Evolutionary conservation across 2,797 vertebrate genomes (phyloP).

Genomic region (Rhinella marina): DNA sequence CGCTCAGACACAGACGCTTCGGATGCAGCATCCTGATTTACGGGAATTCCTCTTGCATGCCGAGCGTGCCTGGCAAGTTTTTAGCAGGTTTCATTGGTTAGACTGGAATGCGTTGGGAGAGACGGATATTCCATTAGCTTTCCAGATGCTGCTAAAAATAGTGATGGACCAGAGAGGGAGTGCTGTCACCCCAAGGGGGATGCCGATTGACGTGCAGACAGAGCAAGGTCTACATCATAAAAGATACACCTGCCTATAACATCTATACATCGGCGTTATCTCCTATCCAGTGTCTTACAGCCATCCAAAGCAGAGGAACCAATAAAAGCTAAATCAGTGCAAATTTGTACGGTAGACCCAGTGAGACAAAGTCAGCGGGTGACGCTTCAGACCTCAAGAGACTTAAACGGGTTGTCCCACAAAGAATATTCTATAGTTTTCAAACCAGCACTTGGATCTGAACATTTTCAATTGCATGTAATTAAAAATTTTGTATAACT

Average conservation of each 20-base stretch:
- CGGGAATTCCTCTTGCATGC: conserved; percentile 62
- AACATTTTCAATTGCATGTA: too few relatives aligned
- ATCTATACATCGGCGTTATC: not conserved
- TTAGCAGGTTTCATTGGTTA: conserved; percentile 48
- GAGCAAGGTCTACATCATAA: conserved; percentile 4
- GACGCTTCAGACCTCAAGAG: too few relatives aligned
- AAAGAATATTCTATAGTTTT: too few relatives aligned
- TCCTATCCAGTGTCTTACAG: not conserved
- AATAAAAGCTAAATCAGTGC: too few relatives aligned
- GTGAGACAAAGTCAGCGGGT: too few relatives aligned
- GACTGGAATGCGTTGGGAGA: conserved; percentile 60
- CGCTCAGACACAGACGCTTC: conserved; percentile 35
- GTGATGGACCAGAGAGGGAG: conserved; percentile 1
- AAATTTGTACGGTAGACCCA: too few relatives aligned
- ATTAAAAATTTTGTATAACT: too few relatives aligned
- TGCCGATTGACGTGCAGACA: conserved; percentile 8
- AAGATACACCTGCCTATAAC: not conserved
- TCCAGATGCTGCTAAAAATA: conserved; percentile 63
- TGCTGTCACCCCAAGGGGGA: conserved; percentile 24
- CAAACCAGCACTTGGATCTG: too few relatives aligned
- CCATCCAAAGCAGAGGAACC: too few relatives aligned
- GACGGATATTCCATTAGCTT: conserved; percentile 48
- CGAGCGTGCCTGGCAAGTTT: conserved; percentile 33
- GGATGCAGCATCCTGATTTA: conserved; percentile 63
- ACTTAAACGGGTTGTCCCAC: too few relatives aligned